A percentile compares a stretch with the other conserved stretches of the same genome.
Conservation (phyloP, 1,140 invertebrate genomes). For the Homarus americanus region DNA sequence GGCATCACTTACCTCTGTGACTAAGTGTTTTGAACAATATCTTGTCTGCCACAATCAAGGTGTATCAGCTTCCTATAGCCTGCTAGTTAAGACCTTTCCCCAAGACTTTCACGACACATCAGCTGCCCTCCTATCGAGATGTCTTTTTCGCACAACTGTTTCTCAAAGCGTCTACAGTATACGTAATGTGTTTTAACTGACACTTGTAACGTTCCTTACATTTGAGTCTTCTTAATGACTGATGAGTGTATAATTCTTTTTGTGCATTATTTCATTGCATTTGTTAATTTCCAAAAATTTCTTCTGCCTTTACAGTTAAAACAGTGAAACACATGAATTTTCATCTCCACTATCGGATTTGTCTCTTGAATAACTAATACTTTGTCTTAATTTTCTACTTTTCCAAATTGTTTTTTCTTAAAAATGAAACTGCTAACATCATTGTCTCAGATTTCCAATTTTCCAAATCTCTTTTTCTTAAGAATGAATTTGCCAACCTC, state of each 20-base stretch:
- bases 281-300: neutral
- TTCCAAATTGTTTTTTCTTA: neutral
- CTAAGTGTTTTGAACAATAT: neutral
- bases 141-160: neutral
- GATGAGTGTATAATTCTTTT: too few species aligned
- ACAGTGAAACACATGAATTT: neutral
- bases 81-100: slow-evolving; percentile 1
- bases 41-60: neutral
- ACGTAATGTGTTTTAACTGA: neutral
- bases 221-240: neutral
- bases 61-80: neutral
- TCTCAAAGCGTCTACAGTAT: neutral
- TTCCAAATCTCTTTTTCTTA: neutral
- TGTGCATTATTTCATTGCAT: neutral
- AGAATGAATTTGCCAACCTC: neutral
- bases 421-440: too few species aligned
- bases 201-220: neutral
- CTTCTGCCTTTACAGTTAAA: neutral
- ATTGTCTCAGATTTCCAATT: neutral
- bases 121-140: slow-evolving; percentile 1
- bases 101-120: neutral
- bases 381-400: neutral
- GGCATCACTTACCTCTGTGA: neutral
- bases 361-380: neutral
- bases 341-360: neutral